A percentile compares a stretch with the other conserved stretches of the same genome.
Conservation (phyloP, 2,113 vertebrate species). For the Anthoscopus minutus region DNA sequence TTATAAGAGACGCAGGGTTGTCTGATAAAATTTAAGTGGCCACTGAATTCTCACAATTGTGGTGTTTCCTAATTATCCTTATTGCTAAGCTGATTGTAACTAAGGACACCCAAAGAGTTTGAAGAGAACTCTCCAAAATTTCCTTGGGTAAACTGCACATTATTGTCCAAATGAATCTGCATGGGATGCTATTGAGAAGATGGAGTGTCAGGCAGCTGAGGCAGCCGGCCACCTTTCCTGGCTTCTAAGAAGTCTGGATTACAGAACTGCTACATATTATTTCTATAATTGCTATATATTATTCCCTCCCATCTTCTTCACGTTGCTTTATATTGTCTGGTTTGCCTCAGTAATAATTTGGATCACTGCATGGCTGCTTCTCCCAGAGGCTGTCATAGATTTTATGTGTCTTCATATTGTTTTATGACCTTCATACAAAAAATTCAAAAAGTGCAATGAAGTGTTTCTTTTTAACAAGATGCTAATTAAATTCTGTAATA, state of each 20-base stretch:
- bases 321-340: background rate
- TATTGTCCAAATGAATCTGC: background rate
- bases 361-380: background rate
- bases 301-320: background rate
- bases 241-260: background rate
- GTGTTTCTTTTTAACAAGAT: background rate
- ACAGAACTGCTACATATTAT: background rate
- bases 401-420: background rate
- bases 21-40: background rate
- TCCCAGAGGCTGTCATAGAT: background rate
- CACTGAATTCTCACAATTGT: background rate
- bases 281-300: background rate
- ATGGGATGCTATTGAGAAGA: background rate
- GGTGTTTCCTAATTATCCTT: background rate
- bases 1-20: background rate
- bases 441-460: background rate
- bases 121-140: background rate
- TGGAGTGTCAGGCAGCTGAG: background rate
- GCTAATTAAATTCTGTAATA: background rate
- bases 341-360: background rate
- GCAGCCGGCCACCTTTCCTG: background rate
- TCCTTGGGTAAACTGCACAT: background rate
- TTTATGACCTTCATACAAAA: background rate
- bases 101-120: background rate
- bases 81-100: background rate